Evolutionary conservation across 2,113 vertebrate genomes (phyloP).

Genomic region (Phoenicopterus ruber): DNA sequence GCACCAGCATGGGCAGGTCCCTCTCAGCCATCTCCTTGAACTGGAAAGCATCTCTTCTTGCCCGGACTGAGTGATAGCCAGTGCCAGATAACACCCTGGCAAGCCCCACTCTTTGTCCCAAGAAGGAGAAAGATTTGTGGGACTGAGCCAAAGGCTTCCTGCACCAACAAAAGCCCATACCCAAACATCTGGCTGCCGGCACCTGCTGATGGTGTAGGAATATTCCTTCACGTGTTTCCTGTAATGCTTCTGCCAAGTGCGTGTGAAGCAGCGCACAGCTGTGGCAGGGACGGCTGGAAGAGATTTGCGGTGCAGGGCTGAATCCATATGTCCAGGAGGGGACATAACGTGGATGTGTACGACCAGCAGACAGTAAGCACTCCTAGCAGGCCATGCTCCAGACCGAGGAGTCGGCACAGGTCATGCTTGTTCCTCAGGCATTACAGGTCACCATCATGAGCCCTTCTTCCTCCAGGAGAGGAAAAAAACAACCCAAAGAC

Average conservation of each 20-base stretch:
- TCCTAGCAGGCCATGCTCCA: background rate
- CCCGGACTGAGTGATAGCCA: background rate
- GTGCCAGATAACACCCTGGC: background rate
- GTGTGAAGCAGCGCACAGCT: background rate
- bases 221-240: background rate
- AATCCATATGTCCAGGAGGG: background rate
- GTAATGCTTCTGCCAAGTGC: background rate
- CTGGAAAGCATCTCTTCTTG: background rate
- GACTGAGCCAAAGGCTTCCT: background rate
- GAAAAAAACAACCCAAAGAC: background rate
- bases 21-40: background rate
- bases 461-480: background rate
- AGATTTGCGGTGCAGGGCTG: background rate
- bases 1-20: background rate
- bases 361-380: background rate
- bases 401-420: background rate
- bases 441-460: background rate
- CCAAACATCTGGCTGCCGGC: background rate
- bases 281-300: background rate
- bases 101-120: background rate
- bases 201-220: background rate
- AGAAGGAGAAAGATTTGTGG: background rate
- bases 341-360: background rate
- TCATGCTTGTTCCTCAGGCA: background rate
- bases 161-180: fast-evolving